phyloP scores from a whole-genome alignment of 2,113 vertebrate genomes.

The Catharus minimus region DNA sequence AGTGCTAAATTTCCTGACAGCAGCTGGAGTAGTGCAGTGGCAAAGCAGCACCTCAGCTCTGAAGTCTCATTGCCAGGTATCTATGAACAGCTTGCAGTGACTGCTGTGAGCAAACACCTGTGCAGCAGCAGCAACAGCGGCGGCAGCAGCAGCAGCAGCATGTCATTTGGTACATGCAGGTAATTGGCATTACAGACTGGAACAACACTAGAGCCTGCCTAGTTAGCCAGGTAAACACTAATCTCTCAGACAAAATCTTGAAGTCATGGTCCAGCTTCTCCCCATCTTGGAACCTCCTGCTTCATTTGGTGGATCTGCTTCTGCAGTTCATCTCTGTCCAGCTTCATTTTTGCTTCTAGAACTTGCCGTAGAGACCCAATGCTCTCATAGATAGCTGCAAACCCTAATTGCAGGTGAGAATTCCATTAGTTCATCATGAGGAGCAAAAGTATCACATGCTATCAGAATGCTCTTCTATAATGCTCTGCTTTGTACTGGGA shows the following conservation, averaged over 20 bases:
- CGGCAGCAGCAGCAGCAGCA: neutral
- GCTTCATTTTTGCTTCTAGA: constrained; percentile 79
- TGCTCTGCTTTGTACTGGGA: neutral
- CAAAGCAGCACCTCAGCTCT: neutral
- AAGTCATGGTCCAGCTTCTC: constrained; percentile 9
- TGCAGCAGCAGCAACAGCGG: neutral
- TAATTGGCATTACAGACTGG: neutral
- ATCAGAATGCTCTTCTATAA: neutral
- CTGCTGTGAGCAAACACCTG: constrained; percentile 41
- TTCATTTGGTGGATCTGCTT: constrained; percentile 78
- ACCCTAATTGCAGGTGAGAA: constrained; percentile 64
- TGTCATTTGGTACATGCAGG: constrained; percentile 52
- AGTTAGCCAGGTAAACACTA: neutral
- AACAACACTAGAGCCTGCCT: neutral
- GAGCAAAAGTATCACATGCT: neutral
- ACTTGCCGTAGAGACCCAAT: constrained; percentile 80
- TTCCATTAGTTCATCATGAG: neutral
- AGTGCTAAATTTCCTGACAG: constrained; percentile 5
- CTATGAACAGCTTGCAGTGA: neutral
- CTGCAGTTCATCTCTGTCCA: constrained; percentile 80
- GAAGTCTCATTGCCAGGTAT: neutral
- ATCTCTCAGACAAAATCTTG: neutral
- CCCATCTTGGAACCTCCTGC: constrained; percentile 65
- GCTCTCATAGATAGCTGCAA: constrained; percentile 81
- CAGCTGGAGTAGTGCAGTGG: constrained; percentile 20